Evolutionary conservation across 2,888 invertebrate genomes (phyloP), one percentile per base, ranked within the genome.

Genomic region (Eumacrocentrus americanus): DNA sequence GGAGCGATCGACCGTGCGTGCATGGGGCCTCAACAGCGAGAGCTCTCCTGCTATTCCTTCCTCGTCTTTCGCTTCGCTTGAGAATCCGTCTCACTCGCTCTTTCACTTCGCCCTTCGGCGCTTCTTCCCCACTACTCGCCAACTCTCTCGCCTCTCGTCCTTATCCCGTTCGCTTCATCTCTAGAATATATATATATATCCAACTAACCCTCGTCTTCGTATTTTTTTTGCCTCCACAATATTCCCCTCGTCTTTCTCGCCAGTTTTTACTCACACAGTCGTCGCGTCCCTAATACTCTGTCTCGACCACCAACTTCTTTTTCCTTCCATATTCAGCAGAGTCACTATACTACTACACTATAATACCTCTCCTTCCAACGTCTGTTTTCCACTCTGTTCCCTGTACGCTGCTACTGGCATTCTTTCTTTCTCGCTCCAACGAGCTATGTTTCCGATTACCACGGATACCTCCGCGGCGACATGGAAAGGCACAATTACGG

Each of bases 1-100:
- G 70, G 68, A 73, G 68, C 76, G 73, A 76, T 77, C 77, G 78
- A 77, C 76, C 75, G 74, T 74, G 69, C 69, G 71, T 72, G 68
- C 61, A 47, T 25, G 61, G 60, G 44, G 54, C 54, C 54, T 44
- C 34, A 44, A 54, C 52, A 64, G 64, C 63, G 69, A 72, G 67
- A 59, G 51, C 50, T 52, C 44, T 52, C 47, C 50, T 37, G 38
- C 48, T 35, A 48, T 38, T 42, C 25, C 38, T 47, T 29, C 14
- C 18, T 50, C 44, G 51, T 60, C 54, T 55, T 55, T 58, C 52
- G 38, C 55, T n/a, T n/a, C n/a, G n/a, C n/a, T n/a, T n/a, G n/a
- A n/a, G n/a, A n/a, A n/a, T n/a, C n/a, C 51, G 48, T 55, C 51
- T 56, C 18, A 48, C 46, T 47, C 48, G 25, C 20, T 37, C 37